Conservation (phyloP, 2,797 vertebrate genomes). For the Ibycter americanus region DNA sequence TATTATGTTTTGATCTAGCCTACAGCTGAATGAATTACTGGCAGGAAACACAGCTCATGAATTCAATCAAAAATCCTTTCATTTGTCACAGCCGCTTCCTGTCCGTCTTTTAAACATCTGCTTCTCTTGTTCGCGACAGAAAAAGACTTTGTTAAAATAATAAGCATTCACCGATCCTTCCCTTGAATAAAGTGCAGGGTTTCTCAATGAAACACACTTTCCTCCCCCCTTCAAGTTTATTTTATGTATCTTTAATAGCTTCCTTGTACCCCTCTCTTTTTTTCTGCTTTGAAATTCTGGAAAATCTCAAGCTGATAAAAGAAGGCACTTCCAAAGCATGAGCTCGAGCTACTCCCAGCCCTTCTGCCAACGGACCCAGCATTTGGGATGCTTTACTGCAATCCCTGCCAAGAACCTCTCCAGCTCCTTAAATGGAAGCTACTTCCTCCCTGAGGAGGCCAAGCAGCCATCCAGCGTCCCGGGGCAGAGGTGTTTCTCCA, state of each 20-base stretch:
- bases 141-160: slow-evolving; percentile 77
- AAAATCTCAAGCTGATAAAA: slow-evolving; percentile 75
- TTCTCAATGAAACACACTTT: slow-evolving; percentile 43
- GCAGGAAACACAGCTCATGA: slow-evolving; percentile 81
- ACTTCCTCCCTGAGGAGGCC: slow-evolving; percentile 45
- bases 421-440: slow-evolving; percentile 48
- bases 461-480: background rate
- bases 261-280: slow-evolving; percentile 68
- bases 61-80: slow-evolving; percentile 80
- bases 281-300: slow-evolving; percentile 76
- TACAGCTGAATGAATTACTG: slow-evolving; percentile 79
- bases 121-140: slow-evolving; percentile 72
- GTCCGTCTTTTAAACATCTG: slow-evolving; percentile 78
- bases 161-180: slow-evolving; percentile 60
- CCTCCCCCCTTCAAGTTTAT: slow-evolving; percentile 64
- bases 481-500: background rate
- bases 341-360: background rate
- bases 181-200: slow-evolving; percentile 19
- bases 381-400: background rate
- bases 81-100: slow-evolving; percentile 81
- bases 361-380: background rate
- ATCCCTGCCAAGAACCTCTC: background rate
- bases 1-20: slow-evolving; percentile 73
- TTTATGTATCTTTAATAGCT: slow-evolving; percentile 78
- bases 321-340: slow-evolving; percentile 51